Percentiles rank a stretch among this genome's conserved stretches.
These are phyloP conservation scores for Nomada ferruginata DNA, from an alignment of 2,888 invertebrate species.

Conservation along the genomic window DNA sequence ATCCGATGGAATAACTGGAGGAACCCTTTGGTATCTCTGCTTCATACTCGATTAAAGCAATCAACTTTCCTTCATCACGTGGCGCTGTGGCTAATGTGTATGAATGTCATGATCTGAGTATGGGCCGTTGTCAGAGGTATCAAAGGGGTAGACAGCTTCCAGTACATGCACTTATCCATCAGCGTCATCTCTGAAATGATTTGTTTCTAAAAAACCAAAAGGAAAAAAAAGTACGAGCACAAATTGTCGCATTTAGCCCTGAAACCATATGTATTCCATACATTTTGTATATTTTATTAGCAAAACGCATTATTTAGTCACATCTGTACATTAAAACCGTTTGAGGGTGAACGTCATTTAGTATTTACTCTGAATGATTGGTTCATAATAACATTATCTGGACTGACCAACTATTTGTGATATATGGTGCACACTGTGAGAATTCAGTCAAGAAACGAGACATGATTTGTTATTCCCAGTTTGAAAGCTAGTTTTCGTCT, in stretches of 20 bases:
- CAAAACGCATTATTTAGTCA: conserved; percentile 68
- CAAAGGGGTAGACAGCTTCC: conserved; percentile 83
- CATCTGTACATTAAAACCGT: conserved; percentile 63
- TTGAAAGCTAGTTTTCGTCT: conserved; percentile 61
- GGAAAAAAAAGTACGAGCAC: conserved; percentile 53
- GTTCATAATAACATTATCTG: conserved; percentile 60
- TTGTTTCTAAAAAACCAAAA: conserved; percentile 49
- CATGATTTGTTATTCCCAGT: conserved; percentile 61
- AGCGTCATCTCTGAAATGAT: conserved; percentile 78
- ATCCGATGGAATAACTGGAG: conserved; percentile 83
- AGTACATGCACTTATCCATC: conserved; percentile 82
- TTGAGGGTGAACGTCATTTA: conserved; percentile 58
- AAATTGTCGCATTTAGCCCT: conserved; percentile 70
- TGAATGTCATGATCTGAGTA: conserved; percentile 81
- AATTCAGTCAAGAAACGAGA: conserved; percentile 58
- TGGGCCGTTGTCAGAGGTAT: conserved; percentile 82
- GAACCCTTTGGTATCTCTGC: conserved; percentile 83
- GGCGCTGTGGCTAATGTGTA: conserved; percentile 80
- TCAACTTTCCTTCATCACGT: conserved; percentile 60
- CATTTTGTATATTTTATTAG: conserved; percentile 77
- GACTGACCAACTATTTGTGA: conserved; percentile 71
- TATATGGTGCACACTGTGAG: conserved; percentile 66
- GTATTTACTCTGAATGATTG: conserved; percentile 65
- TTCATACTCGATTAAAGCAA: conserved; percentile 76
- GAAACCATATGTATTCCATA: conserved; percentile 74